Base-by-base conservation (phyloP, 2,113 vertebrate genomes). In the Myocastor coypus region DNA sequence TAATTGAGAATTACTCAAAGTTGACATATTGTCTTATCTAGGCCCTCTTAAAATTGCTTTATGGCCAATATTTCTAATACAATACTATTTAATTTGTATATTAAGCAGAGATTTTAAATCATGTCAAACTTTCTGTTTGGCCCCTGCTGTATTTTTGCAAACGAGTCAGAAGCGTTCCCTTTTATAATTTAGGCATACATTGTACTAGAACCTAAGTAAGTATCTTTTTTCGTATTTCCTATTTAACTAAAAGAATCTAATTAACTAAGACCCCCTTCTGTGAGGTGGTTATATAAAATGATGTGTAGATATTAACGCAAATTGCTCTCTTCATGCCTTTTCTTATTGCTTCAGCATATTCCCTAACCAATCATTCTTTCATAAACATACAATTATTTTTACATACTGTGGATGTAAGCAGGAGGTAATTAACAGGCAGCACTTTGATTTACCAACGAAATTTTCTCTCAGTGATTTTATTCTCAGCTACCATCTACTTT, bases 391-490 rank as follows among this genome's bases (percentile, higher is more conserved):
- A 85, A 83, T 96, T 97, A 26, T 80, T 97, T 98, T 94, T 98
- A 85, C 96, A 95, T 91, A 80, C 78, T 96, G n/a, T 4, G 0
- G 94, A 84, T 97, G 92, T 96, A 92, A 95, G 97, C 78, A 96
- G 92, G 93, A 98, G 83, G 97, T 98, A 98, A 98, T 98, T 98
- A 98, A 96, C 97, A 94, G 93, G 88, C 97, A 97, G 87, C 83
- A 80, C 84, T 97, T 50, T 96, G 90, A 97, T 94, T 98, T 98
- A 97, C 91, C 77, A 94, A 42, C 4, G 87, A 97, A 92, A 98
- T 98, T 97, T 89, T 97, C 95, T 97, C 84, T 78, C 81, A 92
- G 95, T 93, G 96, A 91, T 97, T 98, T 97, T 92, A 96, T 97
- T 97, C 63, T 95, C 80, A 87, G 66, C n/a, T 77, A 77, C 96